These are phyloP conservation scores for Pteria penguin DNA, from an alignment of 2,888 invertebrate species.

Conservation along the genomic window DNA sequence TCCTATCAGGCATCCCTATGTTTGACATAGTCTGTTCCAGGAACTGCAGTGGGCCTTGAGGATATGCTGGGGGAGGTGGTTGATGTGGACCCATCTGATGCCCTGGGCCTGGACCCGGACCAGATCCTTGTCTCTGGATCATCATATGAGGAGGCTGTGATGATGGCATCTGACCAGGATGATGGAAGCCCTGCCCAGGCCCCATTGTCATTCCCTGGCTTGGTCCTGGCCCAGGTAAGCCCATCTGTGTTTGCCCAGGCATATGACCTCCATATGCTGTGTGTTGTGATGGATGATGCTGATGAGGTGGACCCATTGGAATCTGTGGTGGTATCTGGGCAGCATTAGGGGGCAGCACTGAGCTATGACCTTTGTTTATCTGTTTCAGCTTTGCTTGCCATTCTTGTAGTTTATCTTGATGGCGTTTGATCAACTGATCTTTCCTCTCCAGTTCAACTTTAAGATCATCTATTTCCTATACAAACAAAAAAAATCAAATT, in stretches of 20 bases:
- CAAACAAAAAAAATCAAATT: conserved; percentile 29
- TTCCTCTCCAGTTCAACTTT: conserved; percentile 92
- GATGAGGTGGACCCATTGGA: conserved; percentile 72
- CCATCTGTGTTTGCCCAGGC: conserved; percentile 24
- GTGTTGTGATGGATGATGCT: conserved; percentile 8
- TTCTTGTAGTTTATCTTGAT: conserved; percentile 92
- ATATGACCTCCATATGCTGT: conserved; percentile 3
- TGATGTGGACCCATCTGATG: conserved; percentile 41
- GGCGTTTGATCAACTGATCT: conserved; percentile 91
- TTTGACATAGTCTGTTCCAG: conserved; percentile 94
- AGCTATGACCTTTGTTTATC: conserved; percentile 36
- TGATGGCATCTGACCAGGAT: conserved; percentile 4
- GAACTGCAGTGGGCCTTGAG: conserved; percentile 91
- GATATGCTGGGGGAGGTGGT: conserved; percentile 60
- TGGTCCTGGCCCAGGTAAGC: conserved; percentile 7
- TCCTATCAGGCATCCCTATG: conserved; percentile 91
- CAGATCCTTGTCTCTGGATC: conserved; percentile 30
- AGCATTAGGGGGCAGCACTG: conserved; percentile 44
- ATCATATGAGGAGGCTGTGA: conserved; percentile 52
- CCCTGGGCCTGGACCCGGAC: conserved; percentile 41
- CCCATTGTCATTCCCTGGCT: background rate
- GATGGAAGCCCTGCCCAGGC: conserved; percentile 1
- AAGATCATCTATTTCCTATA: conserved; percentile 90
- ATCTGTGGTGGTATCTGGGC: conserved; percentile 52
- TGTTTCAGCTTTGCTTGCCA: conserved; percentile 90